Evolutionary conservation across 2,888 invertebrate genomes (phyloP), one percentile per base, ranked within the genome.

Genomic region (Brachynemurus nebulosus): DNA sequence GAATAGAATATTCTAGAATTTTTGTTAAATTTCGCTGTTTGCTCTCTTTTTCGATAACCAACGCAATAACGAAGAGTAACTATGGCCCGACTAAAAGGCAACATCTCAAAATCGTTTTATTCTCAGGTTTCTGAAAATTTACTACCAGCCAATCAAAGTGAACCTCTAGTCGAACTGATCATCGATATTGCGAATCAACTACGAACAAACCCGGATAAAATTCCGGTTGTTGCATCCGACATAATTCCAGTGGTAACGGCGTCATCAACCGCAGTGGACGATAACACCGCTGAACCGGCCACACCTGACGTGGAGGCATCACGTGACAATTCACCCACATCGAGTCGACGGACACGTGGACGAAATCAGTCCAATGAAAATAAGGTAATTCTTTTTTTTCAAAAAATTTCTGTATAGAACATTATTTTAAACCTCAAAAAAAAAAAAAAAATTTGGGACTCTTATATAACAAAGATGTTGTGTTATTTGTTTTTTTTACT

Each of bases 111-210:
- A n/a, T n/a, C n/a, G n/a, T n/a, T n/a, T n/a, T n/a, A n/a, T n/a
- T n/a, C n/a, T n/a, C n/a, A 86, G 86, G 80, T 85, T 47, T 75
- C 77, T 2, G 83, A 85, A 61, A 81, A 85, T 60, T 65, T 88
- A 18, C 68, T 89, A 14, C 80, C 84, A 1, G 80, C 80, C 56
- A 76, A 77, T 56, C 88, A 89, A 61, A 78, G 81, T 51, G 76
- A 76, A 18, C 74, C 80, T 8, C 83, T 95, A 58, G 78, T 82
- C 51, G 86, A 86, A 55, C 78, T 91, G 60, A 78, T 91, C 51
- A 80, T 83, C 54, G 89, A 91, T 58, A 82, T 93, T 50, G 84
- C 91, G 46, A 72, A 75, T 36, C 86, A 90, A 65, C 74, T 93
- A 50, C 78, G 80, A 55, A 74, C 80, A 53, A 80, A 86, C 64